These are phyloP conservation scores for Lethenteron reissneri DNA, from an alignment of 2,113 vertebrate species.

Conservation along the genomic window DNA sequence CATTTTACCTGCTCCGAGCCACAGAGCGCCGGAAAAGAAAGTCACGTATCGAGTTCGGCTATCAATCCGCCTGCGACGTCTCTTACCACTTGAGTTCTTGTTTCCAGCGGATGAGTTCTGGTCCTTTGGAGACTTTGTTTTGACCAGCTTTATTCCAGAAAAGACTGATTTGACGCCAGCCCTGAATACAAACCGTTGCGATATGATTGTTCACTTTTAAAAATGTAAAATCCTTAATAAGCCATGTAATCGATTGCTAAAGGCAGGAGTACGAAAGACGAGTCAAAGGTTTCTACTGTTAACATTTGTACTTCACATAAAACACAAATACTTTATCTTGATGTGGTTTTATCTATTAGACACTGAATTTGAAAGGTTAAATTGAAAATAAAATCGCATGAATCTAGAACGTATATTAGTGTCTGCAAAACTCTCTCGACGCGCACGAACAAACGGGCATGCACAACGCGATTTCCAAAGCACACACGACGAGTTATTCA, in stretches of 20 bases:
- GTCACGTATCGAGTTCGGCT: background rate
- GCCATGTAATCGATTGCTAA: background rate
- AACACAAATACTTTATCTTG: background rate
- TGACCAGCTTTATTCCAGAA: constrained; percentile 63
- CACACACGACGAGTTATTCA: too few species aligned
- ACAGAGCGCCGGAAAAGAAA: background rate
- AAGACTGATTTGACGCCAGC: constrained; percentile 28
- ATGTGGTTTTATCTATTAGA: background rate
- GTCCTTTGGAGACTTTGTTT: constrained; percentile 38
- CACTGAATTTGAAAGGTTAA: background rate
- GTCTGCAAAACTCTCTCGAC: too few species aligned
- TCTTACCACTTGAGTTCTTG: too few species aligned
- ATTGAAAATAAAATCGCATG: too few species aligned
- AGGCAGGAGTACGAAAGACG: background rate
- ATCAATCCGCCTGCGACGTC: background rate
- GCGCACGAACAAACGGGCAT: too few species aligned
- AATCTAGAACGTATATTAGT: too few species aligned
- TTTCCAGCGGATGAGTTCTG: constrained; percentile 8
- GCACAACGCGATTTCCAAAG: too few species aligned
- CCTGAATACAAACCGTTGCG: background rate
- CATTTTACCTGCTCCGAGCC: background rate
- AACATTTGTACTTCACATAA: background rate
- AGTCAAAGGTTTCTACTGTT: background rate
- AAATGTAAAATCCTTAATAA: background rate
- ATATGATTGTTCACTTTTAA: too few species aligned